Conservation (phyloP, 2,113 vertebrate genomes). For the Nibea albiflora region DNA sequence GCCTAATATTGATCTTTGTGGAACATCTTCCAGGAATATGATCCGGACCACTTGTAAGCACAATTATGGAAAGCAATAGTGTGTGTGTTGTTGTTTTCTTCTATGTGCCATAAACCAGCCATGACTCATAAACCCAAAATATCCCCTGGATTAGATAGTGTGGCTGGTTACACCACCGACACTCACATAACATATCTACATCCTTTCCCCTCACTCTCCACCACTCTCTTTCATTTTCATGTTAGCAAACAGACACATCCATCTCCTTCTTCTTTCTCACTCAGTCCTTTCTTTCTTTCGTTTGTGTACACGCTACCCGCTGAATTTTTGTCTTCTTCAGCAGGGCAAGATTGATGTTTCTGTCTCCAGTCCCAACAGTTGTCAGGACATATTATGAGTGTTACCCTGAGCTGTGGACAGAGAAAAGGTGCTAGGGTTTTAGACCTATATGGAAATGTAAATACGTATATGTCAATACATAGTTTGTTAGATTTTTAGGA, state of each 20-base stretch:
- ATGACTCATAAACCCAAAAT: constrained; percentile 59
- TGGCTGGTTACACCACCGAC: constrained; percentile 31
- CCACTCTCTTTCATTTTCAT: background rate
- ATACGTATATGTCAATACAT: no score
- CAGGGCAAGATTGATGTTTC: background rate
- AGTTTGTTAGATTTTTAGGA: background rate
- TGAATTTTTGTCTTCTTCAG: constrained; percentile 22
- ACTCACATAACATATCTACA: constrained; percentile 19
- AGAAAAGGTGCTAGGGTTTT: background rate
- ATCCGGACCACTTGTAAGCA: no score
- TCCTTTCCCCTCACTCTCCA: background rate
- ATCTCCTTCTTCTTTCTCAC: constrained; percentile 1
- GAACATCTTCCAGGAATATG: no score
- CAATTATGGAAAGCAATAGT: no score
- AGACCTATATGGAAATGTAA: background rate
- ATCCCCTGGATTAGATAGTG: constrained; percentile 42
- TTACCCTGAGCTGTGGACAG: constrained; percentile 3
- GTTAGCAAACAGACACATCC: constrained; percentile 9
- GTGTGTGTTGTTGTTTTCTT: constrained; percentile 3
- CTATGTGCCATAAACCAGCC: constrained; percentile 49
- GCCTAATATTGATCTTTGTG: background rate
- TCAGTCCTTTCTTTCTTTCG: background rate
- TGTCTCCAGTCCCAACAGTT: background rate
- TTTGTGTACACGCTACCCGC: background rate
- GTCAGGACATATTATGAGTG: constrained; percentile 19